Evolutionary conservation across 1,140 invertebrate genomes (phyloP), one percentile per base, ranked within the genome.

Genomic region (Formica selysi): DNA sequence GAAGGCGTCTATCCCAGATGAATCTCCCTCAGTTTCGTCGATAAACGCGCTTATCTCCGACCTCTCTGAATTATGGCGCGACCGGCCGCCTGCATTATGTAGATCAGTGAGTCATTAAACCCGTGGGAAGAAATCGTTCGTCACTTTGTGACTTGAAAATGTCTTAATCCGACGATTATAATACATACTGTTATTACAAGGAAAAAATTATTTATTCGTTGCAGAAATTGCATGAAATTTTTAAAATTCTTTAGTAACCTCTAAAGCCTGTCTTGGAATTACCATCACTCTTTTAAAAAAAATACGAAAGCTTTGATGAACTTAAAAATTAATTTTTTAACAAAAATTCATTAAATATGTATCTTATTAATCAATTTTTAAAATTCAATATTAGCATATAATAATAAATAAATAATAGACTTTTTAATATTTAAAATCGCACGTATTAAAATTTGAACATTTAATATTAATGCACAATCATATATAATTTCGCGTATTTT

Each of bases 31-130:
- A 19, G 70, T 79, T 68, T 73, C 51, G 36, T 51, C 65, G 88
- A 89, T 90, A 90, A 90, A 89, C 70, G 61, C 44, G 76, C 57
- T 71, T 76, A 84, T 89, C 89, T 80, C 41, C 48, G 59, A 19
- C 32, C 68, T 68, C 61, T 84, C 78, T 89, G 83, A 90, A 89
- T 89, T 81, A 62, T 68, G 48, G 32, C 38, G 32, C 41, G 16
- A 36, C 71, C 54, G 62, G 54, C 54, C 64, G 8, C 16, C 57
- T 41, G 19, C 41, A 57, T 76, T 76, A 89, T 89, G 76, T 76
- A 86, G 70, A 88, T 76, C 74, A 80, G 36, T 26, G 61, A n/a
- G 22, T 64, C 29, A 65, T 86, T 81, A 81, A 81, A 57, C 51
- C 51, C 68, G 76, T 71, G 67, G 29, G 74, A 78, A 89, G 57